Evolutionary conservation across 2,113 vertebrate genomes (phyloP), one percentile per base, ranked within the genome.

Genomic region (Dasyurus viverrinus): DNA sequence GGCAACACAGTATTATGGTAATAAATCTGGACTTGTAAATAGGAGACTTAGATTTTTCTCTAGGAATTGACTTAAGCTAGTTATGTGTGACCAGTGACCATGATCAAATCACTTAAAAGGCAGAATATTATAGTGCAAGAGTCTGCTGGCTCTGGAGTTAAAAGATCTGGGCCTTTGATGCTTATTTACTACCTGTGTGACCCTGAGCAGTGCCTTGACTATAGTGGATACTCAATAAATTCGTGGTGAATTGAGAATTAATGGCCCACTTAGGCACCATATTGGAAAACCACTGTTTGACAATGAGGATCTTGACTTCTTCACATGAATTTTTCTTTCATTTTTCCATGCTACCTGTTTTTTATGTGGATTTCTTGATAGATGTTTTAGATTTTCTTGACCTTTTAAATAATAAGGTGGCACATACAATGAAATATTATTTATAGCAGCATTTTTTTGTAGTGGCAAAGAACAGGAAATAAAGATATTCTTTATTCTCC

Each of bases 401-500:
- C 30, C 7, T 25, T 96, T 19, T 93, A 24, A 57, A 52, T 23
- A 47, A 0, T 97, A 92, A 94, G 48, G 57, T 46, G 54, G 89
- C 92, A 95, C 91, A 76, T 16, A 68, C 12, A 94, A 95, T 90
- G 55, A 36, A 96, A 95, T 84, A 84, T 42, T 84, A 84, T 84
- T 84, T 42, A 23, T 84, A 84, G 68, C 19, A 84, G n/a, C n/a
- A 23, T 11, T 42, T 84, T 84, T 76, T 84, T 42, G 16, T 42
- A 23, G n/a, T 84, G 19, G 36, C 68, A 84, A 42, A 84, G 19
- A 84, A 42, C n/a, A 42, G 68, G 68, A 84, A 84, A 84, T 42
- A 42, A 84, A 42, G 19, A 47, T 84, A 42, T n/a, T 27, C 57
- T 60, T 60, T 57, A 57, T 60, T 60, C n/a, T 76, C 14, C 68